A percentile compares a stretch with the other conserved stretches of the same genome.
These are phyloP conservation scores for Nematostella vectensis DNA, from an alignment of 92 coral and sea anemone species.

Conservation along the genomic window DNA sequence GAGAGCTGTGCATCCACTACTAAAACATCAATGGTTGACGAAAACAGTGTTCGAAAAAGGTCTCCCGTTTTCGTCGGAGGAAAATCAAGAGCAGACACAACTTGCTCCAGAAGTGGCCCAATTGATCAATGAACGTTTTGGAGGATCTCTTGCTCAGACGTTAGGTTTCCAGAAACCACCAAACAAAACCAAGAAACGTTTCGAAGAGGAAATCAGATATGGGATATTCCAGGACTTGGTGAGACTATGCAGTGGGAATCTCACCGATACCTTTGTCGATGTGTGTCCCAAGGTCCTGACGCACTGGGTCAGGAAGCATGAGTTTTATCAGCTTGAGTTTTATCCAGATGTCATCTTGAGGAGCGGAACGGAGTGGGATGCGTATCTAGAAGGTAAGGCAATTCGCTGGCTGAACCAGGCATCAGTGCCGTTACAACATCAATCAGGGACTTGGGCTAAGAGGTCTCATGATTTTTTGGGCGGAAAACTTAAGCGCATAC, in stretches of 20 bases:
- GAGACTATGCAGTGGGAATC: slow-evolving; percentile 35
- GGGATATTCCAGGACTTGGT: slow-evolving; percentile 73
- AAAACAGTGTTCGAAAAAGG: slow-evolving; percentile 63
- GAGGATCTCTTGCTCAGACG: slow-evolving; percentile 50
- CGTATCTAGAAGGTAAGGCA: slow-evolving; percentile 69
- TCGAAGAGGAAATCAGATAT: slow-evolving; percentile 50
- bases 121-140: slow-evolving; percentile 34
- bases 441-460: neutral
- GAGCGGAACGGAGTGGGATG: slow-evolving; percentile 26
- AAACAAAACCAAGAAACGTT: slow-evolving; percentile 44
- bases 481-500: no score
- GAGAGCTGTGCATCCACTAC: slow-evolving; percentile 48
- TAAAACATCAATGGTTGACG: slow-evolving; percentile 86
- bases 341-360: slow-evolving; percentile 64
- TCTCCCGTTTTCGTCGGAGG: slow-evolving; percentile 38
- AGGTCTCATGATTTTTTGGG: no score
- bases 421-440: neutral
- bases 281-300: slow-evolving; percentile 66
- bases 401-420: neutral
- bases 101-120: slow-evolving; percentile 27
- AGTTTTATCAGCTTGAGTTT: slow-evolving; percentile 70
- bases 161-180: slow-evolving; percentile 73
- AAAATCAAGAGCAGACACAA: neutral
- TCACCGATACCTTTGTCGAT: slow-evolving; percentile 68
- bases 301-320: slow-evolving; percentile 89